These are phyloP conservation scores for Drosophila kepulauana DNA, from an alignment of 1,140 invertebrate species.

Conservation along the genomic window DNA sequence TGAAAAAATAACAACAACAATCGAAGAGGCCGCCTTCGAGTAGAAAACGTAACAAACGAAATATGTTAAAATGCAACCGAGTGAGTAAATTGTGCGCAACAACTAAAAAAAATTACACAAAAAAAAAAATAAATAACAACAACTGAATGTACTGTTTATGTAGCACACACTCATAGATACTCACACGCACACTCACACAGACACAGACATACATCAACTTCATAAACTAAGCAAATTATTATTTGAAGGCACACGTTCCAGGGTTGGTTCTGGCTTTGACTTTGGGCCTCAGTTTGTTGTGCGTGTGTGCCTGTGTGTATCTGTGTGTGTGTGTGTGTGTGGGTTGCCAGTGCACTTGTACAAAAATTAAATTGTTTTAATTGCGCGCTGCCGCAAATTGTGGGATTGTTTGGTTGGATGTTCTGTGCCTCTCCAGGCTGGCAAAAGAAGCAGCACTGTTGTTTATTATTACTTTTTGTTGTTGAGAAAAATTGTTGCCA, in stretches of 20 bases:
- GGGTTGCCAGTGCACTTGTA: constrained; percentile 63
- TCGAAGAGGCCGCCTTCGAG: constrained; percentile 40
- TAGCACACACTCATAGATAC: constrained; percentile 57
- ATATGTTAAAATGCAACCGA: constrained; percentile 82
- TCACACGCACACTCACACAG: constrained; percentile 37
- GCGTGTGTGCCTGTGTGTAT: constrained; percentile 1
- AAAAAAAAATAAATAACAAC: constrained; percentile 14
- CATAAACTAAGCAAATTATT: constrained; percentile 84
- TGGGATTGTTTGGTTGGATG: constrained; percentile 23
- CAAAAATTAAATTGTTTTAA: constrained; percentile 83
- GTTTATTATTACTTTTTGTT: constrained; percentile 48
- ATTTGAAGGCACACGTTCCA: constrained; percentile 74
- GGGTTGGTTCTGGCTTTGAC: constrained; percentile 54
- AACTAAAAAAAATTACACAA: constrained; percentile 36
- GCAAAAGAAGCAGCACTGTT: constrained; percentile 25
- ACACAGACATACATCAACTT: constrained; percentile 50
- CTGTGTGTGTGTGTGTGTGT: constrained; percentile 1
- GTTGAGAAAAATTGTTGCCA: constrained; percentile 72
- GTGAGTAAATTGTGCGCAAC: constrained; percentile 80
- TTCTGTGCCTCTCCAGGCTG: not conserved
- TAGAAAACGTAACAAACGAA: constrained; percentile 80
- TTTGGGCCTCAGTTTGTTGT: constrained; percentile 44
- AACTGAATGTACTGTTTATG: constrained; percentile 70
- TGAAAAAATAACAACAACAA: constrained; percentile 78
- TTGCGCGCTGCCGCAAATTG: constrained; percentile 81